A percentile compares a stretch with the other conserved stretches of the same genome.
Conservation (phyloP, 2,113 vertebrate genomes). For the Vicugna pacos region DNA sequence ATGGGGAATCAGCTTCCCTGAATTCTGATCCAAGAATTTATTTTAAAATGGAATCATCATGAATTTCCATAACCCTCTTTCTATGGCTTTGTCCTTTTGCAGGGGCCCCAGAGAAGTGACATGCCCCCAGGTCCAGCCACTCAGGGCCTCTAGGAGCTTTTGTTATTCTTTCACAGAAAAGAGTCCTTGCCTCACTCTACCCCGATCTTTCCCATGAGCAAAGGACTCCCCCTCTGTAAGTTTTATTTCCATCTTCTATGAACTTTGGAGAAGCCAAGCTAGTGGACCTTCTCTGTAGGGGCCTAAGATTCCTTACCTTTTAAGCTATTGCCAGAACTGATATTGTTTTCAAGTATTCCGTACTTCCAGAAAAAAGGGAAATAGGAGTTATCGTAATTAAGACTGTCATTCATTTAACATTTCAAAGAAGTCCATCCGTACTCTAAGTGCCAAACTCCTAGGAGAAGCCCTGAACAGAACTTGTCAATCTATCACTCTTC, state of each 20-base stretch:
- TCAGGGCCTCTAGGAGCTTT: neutral
- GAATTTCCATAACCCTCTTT: conserved; percentile 19
- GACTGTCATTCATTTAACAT: neutral
- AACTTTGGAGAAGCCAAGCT: neutral
- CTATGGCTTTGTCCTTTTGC: neutral
- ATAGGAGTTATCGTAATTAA: neutral
- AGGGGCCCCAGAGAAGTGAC: neutral
- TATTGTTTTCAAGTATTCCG: neutral
- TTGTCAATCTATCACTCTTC: neutral
- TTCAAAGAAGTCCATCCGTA: neutral
- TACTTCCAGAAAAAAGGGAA: conserved; percentile 35
- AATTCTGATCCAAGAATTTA: conserved; percentile 13
- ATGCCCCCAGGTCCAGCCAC: neutral
- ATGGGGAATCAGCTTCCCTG: neutral
- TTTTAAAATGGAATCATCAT: conserved; percentile 17
- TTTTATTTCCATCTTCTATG: conserved; percentile 16
- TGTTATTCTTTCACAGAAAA: neutral
- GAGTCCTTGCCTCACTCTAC: neutral
- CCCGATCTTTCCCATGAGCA: neutral
- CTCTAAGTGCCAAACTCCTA: neutral
- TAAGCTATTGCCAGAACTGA: neutral
- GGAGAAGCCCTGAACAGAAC: neutral
- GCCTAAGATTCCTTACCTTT: neutral
- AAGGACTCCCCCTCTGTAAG: neutral
- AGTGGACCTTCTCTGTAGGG: neutral